Base-by-base conservation (phyloP, 2,113 vertebrate genomes). In the Phylloscopus whistleri region DNA sequence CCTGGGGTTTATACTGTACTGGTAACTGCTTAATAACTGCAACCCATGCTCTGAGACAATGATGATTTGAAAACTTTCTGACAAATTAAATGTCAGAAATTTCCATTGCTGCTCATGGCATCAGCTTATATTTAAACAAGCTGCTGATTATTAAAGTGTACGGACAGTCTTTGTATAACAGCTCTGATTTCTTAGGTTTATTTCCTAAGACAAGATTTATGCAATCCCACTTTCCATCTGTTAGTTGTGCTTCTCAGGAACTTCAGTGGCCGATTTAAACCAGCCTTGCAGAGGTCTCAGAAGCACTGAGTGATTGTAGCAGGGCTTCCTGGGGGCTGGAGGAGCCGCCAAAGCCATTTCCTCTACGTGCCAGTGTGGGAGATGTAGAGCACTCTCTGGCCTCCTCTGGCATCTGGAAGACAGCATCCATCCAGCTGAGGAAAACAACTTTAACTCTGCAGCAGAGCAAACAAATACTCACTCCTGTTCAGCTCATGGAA, bases 191-290 rank as follows among this genome's bases (percentile, higher is more conserved):
- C 82, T 93, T 59, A 84, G 76, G 68, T 93, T 93, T 79, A 11
- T 74, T 93, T 86, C 80, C 90, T 81, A 79, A 84, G 64, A 95
- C 59, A 81, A 92, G 83, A 70, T 97, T 92, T 84, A 81, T 92
- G 94, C 95, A 92, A 92, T 93, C 96, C 95, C 93, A 95, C 95
- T 94, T 96, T 89, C 96, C 96, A 95, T 97, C 96, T 96, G 95
- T 95, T 89, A 95, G 95, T 92, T 94, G 83, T 92, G 39, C 80
- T 95, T 93, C 89, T 92, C 56, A 33, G 86, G 63, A 89, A 68
- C 91, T 97, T 93, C 60, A 93, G 49, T 92, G 89, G 60, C 68
- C 77, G n/a, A 94, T 81, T 84, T 90, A 84, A 92, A 90, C 67
- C 46, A 63, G 51, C 16, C 75, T 77, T 78, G 69, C 56, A 90